Evolutionary conservation across 2,888 invertebrate species (phyloP).

Genomic region (Monochamus alternatus): DNA sequence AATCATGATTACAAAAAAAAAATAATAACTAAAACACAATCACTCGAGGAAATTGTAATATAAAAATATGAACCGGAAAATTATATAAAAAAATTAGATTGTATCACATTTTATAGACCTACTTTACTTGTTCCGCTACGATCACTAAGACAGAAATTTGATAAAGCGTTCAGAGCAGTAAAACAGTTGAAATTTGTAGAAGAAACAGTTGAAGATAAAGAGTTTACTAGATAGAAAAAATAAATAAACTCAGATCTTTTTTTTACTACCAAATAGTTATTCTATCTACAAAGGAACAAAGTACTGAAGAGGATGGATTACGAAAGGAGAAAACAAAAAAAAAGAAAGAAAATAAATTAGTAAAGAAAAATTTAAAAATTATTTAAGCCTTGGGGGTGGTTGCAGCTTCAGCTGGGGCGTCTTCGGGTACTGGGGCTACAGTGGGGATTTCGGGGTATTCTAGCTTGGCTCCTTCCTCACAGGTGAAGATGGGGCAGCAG

Average conservation of each 20-base stretch:
- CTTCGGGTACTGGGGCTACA: conserved; percentile 68
- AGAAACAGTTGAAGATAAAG: not conserved
- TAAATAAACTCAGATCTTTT: conserved; percentile 16
- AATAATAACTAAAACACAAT: conserved; percentile 27
- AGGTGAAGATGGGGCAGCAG: conserved; percentile 90
- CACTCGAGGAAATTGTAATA: conserved; percentile 19
- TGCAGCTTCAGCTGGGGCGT: conserved; percentile 47
- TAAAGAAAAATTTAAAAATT: conserved; percentile 9
- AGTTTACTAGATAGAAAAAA: conserved; percentile 12
- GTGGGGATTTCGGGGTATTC: conserved; percentile 88
- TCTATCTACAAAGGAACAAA: conserved; percentile 11
- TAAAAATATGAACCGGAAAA: conserved; percentile 33
- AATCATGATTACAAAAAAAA: conserved; percentile 37
- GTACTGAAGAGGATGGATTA: not conserved
- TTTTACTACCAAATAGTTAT: conserved; percentile 17
- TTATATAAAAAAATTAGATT: conserved; percentile 24
- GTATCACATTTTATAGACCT: conserved; percentile 37
- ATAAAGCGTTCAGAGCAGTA: not conserved
- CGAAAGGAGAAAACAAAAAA: not conserved
- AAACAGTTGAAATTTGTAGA: not conserved
- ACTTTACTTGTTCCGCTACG: conserved; percentile 30
- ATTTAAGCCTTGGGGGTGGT: conserved; percentile 61
- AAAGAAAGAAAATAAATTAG: conserved; percentile 32
- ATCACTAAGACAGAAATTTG: conserved; percentile 12
- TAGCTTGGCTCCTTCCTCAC: conserved; percentile 87